phyloP scores from a whole-genome alignment of 1,140 invertebrate species.

The Artemia franciscana region DNA sequence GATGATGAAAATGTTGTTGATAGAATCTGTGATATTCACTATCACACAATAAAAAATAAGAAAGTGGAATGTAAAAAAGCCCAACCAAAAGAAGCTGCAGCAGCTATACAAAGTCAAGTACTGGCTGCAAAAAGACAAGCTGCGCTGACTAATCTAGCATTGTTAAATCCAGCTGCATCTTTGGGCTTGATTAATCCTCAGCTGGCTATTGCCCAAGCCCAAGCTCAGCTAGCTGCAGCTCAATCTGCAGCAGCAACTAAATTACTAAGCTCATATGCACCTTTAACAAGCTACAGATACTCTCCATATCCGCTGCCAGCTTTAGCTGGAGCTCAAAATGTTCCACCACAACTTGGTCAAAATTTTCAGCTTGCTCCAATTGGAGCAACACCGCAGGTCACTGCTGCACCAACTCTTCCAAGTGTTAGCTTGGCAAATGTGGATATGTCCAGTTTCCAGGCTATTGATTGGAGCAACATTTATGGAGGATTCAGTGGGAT shows the following conservation, averaged over 20 bases:
- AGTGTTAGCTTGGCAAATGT: slow-evolving; percentile 42
- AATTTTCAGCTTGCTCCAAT: slow-evolving; percentile 18
- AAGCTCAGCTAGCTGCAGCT: slow-evolving; percentile 25
- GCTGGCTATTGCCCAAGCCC: slow-evolving; percentile 16
- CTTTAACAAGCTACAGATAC: slow-evolving; percentile 42
- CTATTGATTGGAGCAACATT: slow-evolving; percentile 67
- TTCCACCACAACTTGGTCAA: slow-evolving; percentile 28
- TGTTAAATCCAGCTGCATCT: slow-evolving; percentile 6
- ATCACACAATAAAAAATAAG: slow-evolving; percentile 79
- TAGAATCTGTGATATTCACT: slow-evolving; percentile 72
- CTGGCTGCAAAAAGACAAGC: slow-evolving; percentile 39
- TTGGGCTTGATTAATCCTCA: slow-evolving; percentile 1
- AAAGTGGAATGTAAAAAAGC: slow-evolving; percentile 82
- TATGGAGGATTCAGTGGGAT: slow-evolving; percentile 28
- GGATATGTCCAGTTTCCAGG: slow-evolving; percentile 71
- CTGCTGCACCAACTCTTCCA: slow-evolving; percentile 10
- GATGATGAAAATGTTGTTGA: slow-evolving; percentile 71
- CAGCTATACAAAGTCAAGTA: slow-evolving; percentile 21
- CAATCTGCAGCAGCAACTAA: slow-evolving; percentile 39
- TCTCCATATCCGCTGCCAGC: slow-evolving; percentile 38
- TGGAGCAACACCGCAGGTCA: slow-evolving; percentile 26
- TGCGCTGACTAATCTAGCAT: slow-evolving; percentile 34
- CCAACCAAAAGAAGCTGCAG: slow-evolving; percentile 56
- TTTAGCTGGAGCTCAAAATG: slow-evolving; percentile 12
- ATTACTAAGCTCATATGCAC: slow-evolving; percentile 35